Evolutionary conservation across 1,140 invertebrate genomes (phyloP).

Genomic region (Nymphalis io): DNA sequence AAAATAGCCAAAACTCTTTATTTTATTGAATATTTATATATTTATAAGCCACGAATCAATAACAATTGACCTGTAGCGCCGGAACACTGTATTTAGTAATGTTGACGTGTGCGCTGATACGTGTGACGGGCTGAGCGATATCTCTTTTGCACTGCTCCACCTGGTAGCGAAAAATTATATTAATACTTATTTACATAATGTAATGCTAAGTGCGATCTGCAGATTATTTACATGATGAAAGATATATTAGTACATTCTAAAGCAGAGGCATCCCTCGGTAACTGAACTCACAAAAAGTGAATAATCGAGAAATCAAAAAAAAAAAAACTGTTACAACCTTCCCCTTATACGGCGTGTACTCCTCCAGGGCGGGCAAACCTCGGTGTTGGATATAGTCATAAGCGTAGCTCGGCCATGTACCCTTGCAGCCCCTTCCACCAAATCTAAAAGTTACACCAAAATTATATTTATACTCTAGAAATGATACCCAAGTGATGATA

Average conservation of each 20-base stretch:
- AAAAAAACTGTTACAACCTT: slow-evolving; percentile 33
- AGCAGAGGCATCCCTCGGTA: no score
- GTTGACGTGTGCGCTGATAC: slow-evolving; percentile 60
- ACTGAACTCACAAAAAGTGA: no score
- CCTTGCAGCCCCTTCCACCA: slow-evolving; percentile 51
- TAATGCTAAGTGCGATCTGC: no score
- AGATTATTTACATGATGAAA: background rate
- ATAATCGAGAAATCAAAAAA: background rate
- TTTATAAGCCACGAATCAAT: no score
- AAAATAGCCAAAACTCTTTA: no score
- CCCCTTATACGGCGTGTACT: slow-evolving; percentile 55
- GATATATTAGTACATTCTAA: no score
- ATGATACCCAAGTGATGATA: no score
- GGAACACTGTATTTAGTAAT: slow-evolving; percentile 52
- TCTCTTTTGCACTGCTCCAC: slow-evolving; percentile 43
- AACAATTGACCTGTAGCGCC: slow-evolving; percentile 53
- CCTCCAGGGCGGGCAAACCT: slow-evolving; percentile 54
- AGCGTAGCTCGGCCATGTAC: slow-evolving; percentile 60
- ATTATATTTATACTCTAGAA: background rate
- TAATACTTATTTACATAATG: no score
- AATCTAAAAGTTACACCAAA: slow-evolving; percentile 28
- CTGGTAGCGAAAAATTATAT: slow-evolving; percentile 16
- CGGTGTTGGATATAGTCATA: slow-evolving; percentile 54
- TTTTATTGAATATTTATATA: no score
- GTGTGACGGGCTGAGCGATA: slow-evolving; percentile 47